Evolutionary conservation across 2,888 invertebrate genomes (phyloP).

Genomic region (Byasa hedistus): DNA sequence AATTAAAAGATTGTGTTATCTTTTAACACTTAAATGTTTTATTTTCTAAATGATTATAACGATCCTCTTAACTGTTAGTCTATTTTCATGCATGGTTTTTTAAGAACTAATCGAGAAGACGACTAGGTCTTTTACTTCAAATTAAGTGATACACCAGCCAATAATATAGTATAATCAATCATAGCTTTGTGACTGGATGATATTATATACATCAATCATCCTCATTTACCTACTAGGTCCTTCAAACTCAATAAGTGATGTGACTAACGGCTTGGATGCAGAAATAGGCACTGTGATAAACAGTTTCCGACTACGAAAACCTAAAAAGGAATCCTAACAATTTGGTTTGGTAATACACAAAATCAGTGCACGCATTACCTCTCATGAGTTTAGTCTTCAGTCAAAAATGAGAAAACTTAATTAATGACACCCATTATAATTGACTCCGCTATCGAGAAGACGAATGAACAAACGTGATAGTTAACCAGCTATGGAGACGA

Average conservation of each 20-base stretch:
- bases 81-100: background rate
- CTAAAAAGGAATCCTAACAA: background rate
- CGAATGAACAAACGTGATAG: constrained; percentile 27
- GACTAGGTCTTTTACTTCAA: background rate
- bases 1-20: background rate
- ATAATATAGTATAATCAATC: no score
- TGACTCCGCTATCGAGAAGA: constrained; percentile 27
- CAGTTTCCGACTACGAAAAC: background rate
- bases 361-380: background rate
- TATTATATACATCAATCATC: no score
- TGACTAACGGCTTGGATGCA: no score
- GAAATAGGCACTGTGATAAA: background rate
- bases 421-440: constrained; percentile 23
- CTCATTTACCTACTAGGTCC: no score
- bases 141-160: no score
- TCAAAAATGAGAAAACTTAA: constrained; percentile 8
- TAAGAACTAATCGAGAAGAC: background rate
- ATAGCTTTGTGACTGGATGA: no score
- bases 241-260: no score
- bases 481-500: constrained; percentile 17
- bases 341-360: background rate
- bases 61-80: background rate
- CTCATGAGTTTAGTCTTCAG: background rate
- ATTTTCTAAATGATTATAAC: background rate
- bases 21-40: background rate